Evolutionary conservation across 1,140 invertebrate genomes (phyloP).

Genomic region (Heterodera carotae): DNA sequence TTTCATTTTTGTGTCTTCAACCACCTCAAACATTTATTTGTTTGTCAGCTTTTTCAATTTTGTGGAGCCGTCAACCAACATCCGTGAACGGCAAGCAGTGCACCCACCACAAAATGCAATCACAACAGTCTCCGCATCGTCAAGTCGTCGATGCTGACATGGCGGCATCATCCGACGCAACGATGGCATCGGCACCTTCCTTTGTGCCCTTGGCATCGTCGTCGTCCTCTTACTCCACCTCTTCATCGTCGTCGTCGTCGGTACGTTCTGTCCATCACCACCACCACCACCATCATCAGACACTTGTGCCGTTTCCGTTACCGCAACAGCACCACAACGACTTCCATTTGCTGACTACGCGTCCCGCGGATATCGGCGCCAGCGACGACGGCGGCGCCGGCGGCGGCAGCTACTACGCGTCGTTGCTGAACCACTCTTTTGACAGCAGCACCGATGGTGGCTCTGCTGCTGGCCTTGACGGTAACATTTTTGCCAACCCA

Average conservation of each 20-base stretch:
- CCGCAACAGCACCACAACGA: not conserved
- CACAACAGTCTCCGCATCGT: not conserved
- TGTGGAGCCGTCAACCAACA: too few species aligned
- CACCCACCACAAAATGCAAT: not conserved
- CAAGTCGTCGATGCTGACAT: too few species aligned
- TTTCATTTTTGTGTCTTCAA: too few species aligned
- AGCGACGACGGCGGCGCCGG: too few species aligned
- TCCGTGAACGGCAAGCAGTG: conserved; percentile 1
- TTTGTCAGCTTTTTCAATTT: too few species aligned
- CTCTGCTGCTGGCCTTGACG: not conserved
- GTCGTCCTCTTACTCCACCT: not conserved
- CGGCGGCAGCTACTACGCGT: too few species aligned
- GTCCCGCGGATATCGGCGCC: not conserved
- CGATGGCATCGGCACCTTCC: not conserved
- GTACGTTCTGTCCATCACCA: not conserved
- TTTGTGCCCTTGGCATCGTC: not conserved
- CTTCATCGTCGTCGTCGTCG: not conserved
- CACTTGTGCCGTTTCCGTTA: not conserved
- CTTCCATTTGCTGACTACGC: not conserved
- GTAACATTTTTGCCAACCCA: not conserved
- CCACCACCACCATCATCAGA: not conserved
- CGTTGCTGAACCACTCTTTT: too few species aligned
- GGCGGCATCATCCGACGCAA: not conserved
- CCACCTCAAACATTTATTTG: too few species aligned
- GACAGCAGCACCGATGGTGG: not conserved